Evolutionary conservation across 2,888 invertebrate species (phyloP), one percentile per base, ranked within the genome.

Genomic region (Dendrolimus houi): DNA sequence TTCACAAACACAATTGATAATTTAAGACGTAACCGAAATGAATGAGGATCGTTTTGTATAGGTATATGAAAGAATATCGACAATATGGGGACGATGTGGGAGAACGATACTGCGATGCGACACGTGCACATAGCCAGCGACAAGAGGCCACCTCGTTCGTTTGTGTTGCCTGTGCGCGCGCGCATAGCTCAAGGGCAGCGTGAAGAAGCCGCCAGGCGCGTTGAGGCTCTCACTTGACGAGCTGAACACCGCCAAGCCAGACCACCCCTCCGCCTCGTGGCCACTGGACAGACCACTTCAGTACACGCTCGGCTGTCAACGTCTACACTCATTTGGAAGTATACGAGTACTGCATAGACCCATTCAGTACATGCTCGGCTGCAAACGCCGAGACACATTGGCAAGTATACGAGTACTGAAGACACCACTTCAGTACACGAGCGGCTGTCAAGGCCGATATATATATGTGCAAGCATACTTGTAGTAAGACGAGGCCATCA

Each of bases 81-180:
- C 47, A 47, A 47, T 47, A 47, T 8, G 9, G 12, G 47, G 9
- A 47, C 47, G 47, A 47, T 47, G 47, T 10, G 9, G 9, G 47
- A 47, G 9, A 12, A 61, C 58, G 58, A 47, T 47, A 47, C 12
- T 47, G 61, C 60, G 70, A 74, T 74, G 79, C 74, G 77, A 78
- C 47, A 47, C 81, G 85, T 84, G 85, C 84, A 83, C 77, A 73
- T 80, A 80, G 79, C 77, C 77, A 75, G 76, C 74, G 76, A 72
- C 73, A 75, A 72, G 69, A 66, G 68, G 74, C 81, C 94, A 95
- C 95, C 95, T 95, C 93, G 94, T 95, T 89, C 95, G 93, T 90
- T 95, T 95, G 90, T 95, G 95, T 81, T 95, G 94, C 73, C 92
- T 92, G 88, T 93, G 93, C 91, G 94, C 94, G 85, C 95, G 94